phyloP scores from a whole-genome alignment of 2,113 vertebrate species.

The Scatophagus argus region DNA sequence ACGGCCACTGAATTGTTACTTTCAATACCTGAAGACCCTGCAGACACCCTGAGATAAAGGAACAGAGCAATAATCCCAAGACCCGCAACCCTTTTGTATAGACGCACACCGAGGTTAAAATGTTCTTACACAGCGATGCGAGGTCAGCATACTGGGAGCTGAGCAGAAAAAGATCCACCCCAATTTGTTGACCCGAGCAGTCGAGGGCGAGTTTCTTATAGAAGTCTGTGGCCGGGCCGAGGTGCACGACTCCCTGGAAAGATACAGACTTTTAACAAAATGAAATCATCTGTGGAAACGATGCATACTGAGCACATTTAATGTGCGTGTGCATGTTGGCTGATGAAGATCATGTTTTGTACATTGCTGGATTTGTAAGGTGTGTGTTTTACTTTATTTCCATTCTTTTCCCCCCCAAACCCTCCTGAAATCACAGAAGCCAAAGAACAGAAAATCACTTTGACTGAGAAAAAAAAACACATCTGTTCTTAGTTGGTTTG shows the following conservation, averaged over 20 bases:
- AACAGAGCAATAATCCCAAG: neutral
- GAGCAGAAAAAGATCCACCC: conserved; percentile 96
- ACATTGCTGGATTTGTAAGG: neutral
- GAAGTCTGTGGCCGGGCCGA: conserved; percentile 98
- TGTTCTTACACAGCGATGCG: conserved; percentile 90
- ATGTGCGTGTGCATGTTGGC: neutral
- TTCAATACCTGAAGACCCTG: too few species aligned
- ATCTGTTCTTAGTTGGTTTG: conserved; percentile 1
- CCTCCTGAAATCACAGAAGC: neutral
- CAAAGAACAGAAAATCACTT: conserved; percentile 3
- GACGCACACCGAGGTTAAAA: neutral
- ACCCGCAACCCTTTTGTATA: neutral
- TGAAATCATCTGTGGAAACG: neutral
- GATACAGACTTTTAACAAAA: neutral
- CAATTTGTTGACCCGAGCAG: conserved; percentile 97
- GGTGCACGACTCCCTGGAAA: conserved; percentile 92
- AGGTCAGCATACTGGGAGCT: conserved; percentile 97
- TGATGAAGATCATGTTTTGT: neutral
- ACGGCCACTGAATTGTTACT: too few species aligned
- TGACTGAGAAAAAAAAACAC: conserved; percentile 7
- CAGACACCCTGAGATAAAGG: neutral
- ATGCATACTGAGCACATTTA: neutral
- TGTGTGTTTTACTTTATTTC: neutral
- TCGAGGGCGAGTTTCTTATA: conserved; percentile 98
- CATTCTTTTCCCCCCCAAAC: neutral